A percentile compares a stretch with the other conserved stretches of the same genome.
These are phyloP conservation scores for Dusona sp. DNA, from an alignment of 2,888 invertebrate species.

Conservation along the genomic window DNA sequence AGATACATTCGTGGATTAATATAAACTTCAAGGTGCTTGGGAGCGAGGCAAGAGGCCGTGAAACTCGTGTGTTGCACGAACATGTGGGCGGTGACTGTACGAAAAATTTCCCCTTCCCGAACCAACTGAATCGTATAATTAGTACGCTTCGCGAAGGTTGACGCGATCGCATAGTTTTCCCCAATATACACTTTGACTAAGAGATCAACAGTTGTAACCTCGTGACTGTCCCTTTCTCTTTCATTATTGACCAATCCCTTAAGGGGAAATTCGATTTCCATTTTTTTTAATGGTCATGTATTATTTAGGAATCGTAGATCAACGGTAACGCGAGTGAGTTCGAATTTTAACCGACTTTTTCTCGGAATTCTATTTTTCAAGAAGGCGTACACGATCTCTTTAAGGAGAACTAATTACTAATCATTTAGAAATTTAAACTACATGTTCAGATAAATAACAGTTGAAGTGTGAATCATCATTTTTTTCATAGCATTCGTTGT, in stretches of 20 bases:
- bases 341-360: not conserved
- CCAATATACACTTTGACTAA: constrained; percentile 33
- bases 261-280: not conserved
- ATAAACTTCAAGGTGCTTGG: constrained; percentile 81
- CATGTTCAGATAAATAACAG: not conserved
- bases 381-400: not conserved
- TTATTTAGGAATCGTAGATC: not conserved
- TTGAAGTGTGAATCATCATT: not conserved
- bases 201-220: constrained; percentile 16
- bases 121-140: constrained; percentile 78
- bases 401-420: not conserved
- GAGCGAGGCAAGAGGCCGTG: constrained; percentile 56
- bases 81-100: constrained; percentile 65
- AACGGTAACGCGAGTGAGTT: not conserved
- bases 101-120: constrained; percentile 50
- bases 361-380: not conserved
- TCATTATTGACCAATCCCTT: not conserved
- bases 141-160: constrained; percentile 80
- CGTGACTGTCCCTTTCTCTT: not conserved
- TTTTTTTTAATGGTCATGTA: not conserved
- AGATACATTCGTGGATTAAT: constrained; percentile 82
- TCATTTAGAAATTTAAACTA: not conserved
- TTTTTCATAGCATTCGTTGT: not conserved
- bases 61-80: constrained; percentile 68
- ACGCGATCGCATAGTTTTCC: constrained; percentile 67